Evolutionary conservation across 2,797 vertebrate genomes (phyloP).

Genomic region (Sarcophilus harrisii): DNA sequence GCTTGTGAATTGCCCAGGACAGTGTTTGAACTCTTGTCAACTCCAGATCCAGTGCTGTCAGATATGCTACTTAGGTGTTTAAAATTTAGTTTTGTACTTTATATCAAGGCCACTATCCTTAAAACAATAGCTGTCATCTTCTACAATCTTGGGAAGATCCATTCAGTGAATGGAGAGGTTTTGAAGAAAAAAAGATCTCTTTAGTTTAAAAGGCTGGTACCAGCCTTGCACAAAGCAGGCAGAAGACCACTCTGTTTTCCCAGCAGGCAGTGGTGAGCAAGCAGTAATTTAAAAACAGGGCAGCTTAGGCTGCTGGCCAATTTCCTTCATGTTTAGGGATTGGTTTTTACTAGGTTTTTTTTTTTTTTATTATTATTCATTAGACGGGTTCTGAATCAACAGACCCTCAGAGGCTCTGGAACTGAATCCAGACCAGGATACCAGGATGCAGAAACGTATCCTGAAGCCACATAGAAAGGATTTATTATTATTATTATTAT

Average conservation of each 20-base stretch:
- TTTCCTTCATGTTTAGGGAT: constrained; percentile 37
- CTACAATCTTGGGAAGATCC: background rate
- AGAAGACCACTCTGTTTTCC: constrained; percentile 27
- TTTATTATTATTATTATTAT: background rate
- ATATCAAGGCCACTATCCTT: background rate
- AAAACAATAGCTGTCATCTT: background rate
- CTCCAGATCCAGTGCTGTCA: background rate
- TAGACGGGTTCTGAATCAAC: constrained; percentile 30
- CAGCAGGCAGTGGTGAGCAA: background rate
- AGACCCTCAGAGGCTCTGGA: background rate
- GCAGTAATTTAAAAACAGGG: constrained; percentile 14
- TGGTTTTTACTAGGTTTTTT: constrained; percentile 16
- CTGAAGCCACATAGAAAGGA: background rate
- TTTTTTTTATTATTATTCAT: constrained; percentile 19
- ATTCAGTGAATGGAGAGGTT: constrained; percentile 40
- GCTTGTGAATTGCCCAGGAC: background rate
- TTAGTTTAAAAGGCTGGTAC: constrained; percentile 2
- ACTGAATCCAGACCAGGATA: constrained; percentile 10
- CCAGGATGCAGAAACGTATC: background rate
- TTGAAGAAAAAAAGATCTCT: background rate
- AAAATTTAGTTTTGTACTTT: background rate
- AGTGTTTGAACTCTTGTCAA: constrained; percentile 5
- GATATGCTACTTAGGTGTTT: background rate
- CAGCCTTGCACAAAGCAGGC: constrained; percentile 42
- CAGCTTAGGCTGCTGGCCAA: background rate